Evolutionary conservation across 2,113 vertebrate genomes (phyloP), one percentile per base, ranked within the genome.

Genomic region (Andinoacara biseriatus): DNA sequence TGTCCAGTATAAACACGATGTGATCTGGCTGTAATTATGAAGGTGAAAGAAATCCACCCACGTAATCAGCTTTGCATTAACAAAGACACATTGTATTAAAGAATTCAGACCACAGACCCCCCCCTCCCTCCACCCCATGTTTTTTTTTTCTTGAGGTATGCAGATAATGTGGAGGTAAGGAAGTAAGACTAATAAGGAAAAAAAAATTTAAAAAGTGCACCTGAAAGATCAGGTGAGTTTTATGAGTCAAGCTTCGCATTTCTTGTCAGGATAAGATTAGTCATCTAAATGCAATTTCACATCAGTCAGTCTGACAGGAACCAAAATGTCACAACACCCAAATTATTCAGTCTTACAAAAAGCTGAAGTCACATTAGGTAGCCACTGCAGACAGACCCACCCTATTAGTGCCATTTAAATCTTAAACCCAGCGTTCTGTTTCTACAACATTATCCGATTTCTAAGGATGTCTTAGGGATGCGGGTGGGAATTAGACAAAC

Each of bases 51-150:
- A 72, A 84, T 46, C 43, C 61, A 38, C 75, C 56, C 7, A 82
- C 58, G 69, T 84, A 89, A 92, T 89, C 87, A 82, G 84, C 85
- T 91, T 88, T 65, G 63, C 58, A 38, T 74, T 79, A 84, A 89
- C 87, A 91, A 91, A 92, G 80, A 75, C 72, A 82, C 49, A 2
- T 62, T 84, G 78, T 88, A 24, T 72, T 79, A 58, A 61, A 63
- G 58, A 56, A 69, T 83, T 82, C 15, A 56, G 29, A 5, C 60
- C 29, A 24, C 22, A 59, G 10, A 38, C 15, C 52, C 87, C 59
- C 31, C 17, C 24, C n/a, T 26, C 29, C 17, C 43, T 7, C 26
- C 20, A 20, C 11, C 11, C 10, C 2, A n/a, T 58, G 4, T 46
- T 67, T 75, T 65, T 56, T 57, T 56, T 56, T 57, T 43, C 29